Base-by-base conservation (phyloP, 2,888 invertebrate genomes). In the Eupithecia inturbata region DNA sequence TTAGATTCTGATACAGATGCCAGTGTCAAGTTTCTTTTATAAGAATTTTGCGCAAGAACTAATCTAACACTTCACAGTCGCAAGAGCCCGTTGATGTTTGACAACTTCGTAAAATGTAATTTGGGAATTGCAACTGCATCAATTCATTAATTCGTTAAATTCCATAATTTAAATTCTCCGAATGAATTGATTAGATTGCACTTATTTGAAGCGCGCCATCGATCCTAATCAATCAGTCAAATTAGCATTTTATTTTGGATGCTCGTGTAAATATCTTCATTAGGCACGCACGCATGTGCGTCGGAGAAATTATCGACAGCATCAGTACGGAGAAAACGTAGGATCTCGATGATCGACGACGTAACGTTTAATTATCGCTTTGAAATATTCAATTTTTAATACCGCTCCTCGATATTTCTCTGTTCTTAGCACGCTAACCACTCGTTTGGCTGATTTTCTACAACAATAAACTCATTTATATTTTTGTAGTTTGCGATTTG, bases 311-410 rank as follows among this genome's bases (percentile, higher is more conserved):
- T 74, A 80, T 80, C 67, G 78, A 73, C 73, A 75, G 76, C 64
- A 72, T 26, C 57, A 57, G 57, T 57, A 71, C 79, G 74, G 82
- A 80, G 83, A 85, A 86, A 83, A 82, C 80, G 70, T 75, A 76
- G 78, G 78, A 82, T 82, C 80, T 74, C 77, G 78, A 75, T 82
- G 76, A 82, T 82, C 78, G 80, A 84, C 82, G 78, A 84, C 82
- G 78, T 79, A 81, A 82, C 80, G 80, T 80, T 81, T 80, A 85
- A 84, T 85, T 83, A 83, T 78, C 78, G 81, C 74, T 82, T 84
- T 80, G 82, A 85, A 82, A 84, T 85, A 83, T 84, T 82, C 81
- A 78, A 82, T 85, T 14, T 83, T 84, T 84, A 83, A 83, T 83
- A 78, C 79, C 78, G 75, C 14, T 36, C 39, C 80, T 73, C 71